Base-by-base conservation (phyloP, 2,797 vertebrate genomes). In the Phoxinus dragarum region DNA sequence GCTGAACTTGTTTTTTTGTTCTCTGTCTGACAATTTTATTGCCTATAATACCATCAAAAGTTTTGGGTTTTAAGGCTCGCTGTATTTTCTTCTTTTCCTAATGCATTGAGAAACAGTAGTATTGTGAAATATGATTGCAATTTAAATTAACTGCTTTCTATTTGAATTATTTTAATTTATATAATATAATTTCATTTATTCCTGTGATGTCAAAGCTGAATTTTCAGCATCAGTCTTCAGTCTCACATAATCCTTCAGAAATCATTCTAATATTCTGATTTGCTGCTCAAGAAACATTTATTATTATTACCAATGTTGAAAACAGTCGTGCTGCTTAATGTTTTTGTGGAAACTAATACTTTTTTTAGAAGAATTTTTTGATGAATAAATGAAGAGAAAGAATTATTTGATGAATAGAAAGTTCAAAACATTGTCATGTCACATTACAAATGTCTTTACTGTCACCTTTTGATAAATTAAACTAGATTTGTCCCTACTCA, bases 11-110 rank as follows among this genome's bases (percentile, higher is more conserved):
- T 11, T 21, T 21, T 86, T 77, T 86, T 84, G 3, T 6, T 52
- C 82, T 71, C 80, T 82, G 64, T 82, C 61, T 76, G 79, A 76
- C 68, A 56, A 75, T 82, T 82, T 80, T 87, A 76, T 80, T 85
- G 72, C 27, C 12, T 12, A 27, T 27, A 27, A n/a, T 27, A 31
- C n/a, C n/a, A 64, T 66, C 66, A 17, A 77, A 59, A n/a, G 11
- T 74, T 52, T 17, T 4, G 8, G 27, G 17, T 19, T 34, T 73
- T 19, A 74, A 73, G 66, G 34, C 8, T 38, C 10, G 5, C 9
- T 66, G 4, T 27, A n/a, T 59, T 59, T 68, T 6, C 6, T 71
- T n/a, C 1, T 23, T 21, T 38, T 67, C 9, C 3, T 17, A 17
- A 66, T 66, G 61, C 23, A n/a, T 44, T 72, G 11, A 71, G 8